Percentiles rank a stretch among this genome's conserved stretches.
Evolutionary conservation across 2,888 invertebrate genomes (phyloP).

Genomic region (Spicauda simplicius): DNA sequence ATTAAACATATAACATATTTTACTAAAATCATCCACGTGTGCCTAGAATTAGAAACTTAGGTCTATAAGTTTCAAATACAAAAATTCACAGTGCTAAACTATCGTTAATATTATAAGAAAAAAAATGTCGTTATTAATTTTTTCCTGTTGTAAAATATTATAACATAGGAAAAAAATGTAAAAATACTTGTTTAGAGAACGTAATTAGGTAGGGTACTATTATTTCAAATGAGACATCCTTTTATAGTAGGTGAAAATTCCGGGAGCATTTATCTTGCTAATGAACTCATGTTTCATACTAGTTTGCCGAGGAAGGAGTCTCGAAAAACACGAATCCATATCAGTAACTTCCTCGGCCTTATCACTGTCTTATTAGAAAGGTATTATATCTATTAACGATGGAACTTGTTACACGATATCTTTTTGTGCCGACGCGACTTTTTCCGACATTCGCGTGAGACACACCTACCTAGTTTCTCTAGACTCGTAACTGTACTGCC

Average conservation of each 20-base stretch:
- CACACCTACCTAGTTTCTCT: conserved; percentile 32
- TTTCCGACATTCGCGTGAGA: conserved; percentile 32
- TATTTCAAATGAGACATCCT: neutral
- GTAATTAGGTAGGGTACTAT: neutral
- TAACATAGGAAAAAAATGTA: too few species aligned
- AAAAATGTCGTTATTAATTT: too few species aligned
- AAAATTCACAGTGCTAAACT: too few species aligned
- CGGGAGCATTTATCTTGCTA: neutral
- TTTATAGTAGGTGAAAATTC: conserved; percentile 3
- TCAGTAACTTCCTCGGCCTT: conserved; percentile 3
- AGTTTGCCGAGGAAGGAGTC: conserved; percentile 7
- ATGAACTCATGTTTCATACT: conserved; percentile 7
- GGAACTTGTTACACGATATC: conserved; percentile 29
- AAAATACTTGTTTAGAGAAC: too few species aligned
- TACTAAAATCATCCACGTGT: too few species aligned
- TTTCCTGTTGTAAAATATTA: too few species aligned
- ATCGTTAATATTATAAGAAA: too few species aligned
- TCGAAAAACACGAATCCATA: conserved; percentile 2
- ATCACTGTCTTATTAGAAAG: conserved; percentile 31
- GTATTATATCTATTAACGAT: conserved; percentile 28
- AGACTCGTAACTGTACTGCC: conserved; percentile 18
- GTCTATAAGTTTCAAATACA: too few species aligned
- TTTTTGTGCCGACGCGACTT: conserved; percentile 22
- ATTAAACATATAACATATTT: too few species aligned
- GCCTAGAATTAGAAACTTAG: too few species aligned